Conservation (phyloP, 2,888 invertebrate species). For the Pycnomerus fuliginosus region DNA sequence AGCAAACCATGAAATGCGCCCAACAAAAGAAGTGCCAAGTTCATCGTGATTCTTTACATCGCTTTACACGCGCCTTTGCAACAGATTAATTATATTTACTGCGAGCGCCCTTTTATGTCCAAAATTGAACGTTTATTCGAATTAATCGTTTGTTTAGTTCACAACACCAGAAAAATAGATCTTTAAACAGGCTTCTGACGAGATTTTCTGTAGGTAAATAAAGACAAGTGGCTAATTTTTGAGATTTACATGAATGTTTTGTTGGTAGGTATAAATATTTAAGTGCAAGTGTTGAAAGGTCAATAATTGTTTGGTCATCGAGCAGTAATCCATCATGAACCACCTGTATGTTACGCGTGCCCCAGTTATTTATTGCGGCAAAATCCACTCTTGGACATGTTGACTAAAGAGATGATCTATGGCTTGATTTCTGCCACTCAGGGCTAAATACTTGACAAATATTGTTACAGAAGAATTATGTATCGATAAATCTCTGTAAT, state of each 20-base stretch:
- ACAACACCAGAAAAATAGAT: constrained; percentile 13
- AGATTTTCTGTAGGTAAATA: neutral
- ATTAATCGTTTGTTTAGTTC: constrained; percentile 41
- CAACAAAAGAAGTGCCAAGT: constrained; percentile 41
- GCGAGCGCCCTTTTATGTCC: constrained; percentile 36
- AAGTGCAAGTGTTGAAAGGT: constrained; percentile 39
- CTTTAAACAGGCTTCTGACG: constrained; percentile 1
- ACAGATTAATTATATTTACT: constrained; percentile 40
- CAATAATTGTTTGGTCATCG: constrained; percentile 49
- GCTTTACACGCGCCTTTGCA: constrained; percentile 37
- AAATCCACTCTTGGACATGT: constrained; percentile 48
- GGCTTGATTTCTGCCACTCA: constrained; percentile 49
- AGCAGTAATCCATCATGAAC: constrained; percentile 50
- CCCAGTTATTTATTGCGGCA: constrained; percentile 46
- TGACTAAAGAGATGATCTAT: constrained; percentile 51
- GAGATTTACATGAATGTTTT: neutral
- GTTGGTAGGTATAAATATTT: constrained; percentile 7
- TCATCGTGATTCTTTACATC: constrained; percentile 40
- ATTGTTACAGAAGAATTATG: constrained; percentile 52
- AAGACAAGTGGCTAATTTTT: neutral
- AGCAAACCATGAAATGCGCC: constrained; percentile 8
- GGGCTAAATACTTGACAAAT: constrained; percentile 50
- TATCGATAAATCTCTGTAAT: constrained; percentile 52
- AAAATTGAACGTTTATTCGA: constrained; percentile 45
- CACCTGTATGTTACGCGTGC: constrained; percentile 46